Evolutionary conservation across 2,888 invertebrate species (phyloP), one percentile per base, ranked within the genome.

Genomic region (Ellobium chinense): DNA sequence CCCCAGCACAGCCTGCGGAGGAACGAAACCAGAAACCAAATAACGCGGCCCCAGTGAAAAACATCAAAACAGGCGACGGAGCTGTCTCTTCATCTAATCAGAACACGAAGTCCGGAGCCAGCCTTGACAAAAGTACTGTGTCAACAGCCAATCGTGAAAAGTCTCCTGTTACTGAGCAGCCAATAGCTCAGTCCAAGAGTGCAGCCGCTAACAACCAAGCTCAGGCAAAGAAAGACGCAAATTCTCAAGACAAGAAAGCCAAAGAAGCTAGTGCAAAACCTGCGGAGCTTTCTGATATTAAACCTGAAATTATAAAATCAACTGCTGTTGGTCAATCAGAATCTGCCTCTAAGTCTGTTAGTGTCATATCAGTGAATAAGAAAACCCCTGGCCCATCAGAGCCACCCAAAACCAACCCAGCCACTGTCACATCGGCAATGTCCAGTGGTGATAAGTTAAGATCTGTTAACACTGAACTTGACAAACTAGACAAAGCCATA

Each of bases 141-240:
- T 9, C 65, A 21, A 24, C 58, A 9, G 29, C 54, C 29, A 65
- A 34, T 4, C 24, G 36, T 7, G 37, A 39, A 39, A 70, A 65
- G 63, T n/a, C 65, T 24, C 54, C 79, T 31, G 72, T 79, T 54
- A 73, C 69, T 29, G 74, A 80, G 31, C 75, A 70, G 27, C 69
- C 74, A 54, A 18, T 36, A 39, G n/a, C n/a, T 29, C 63, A n/a
- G 27, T 37, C 68, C 29, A 68, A n/a, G 18, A 60, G 1, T 14
- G 18, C 31, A 14, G 34, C 27, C 2, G 46, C 72, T 7, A 58
- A 27, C 46, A 46, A 18, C 46, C 46, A 46, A 46, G 18, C 18
- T 18, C 36, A 72, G n/a, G 21, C 72, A 9, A 29, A 58, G 36
- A 34, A 56, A 27, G 24, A 27, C 58, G 9, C 27, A 7, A 60